Base-by-base conservation (phyloP, 2,797 vertebrate genomes). In the Pseudochirops corinnae region DNA sequence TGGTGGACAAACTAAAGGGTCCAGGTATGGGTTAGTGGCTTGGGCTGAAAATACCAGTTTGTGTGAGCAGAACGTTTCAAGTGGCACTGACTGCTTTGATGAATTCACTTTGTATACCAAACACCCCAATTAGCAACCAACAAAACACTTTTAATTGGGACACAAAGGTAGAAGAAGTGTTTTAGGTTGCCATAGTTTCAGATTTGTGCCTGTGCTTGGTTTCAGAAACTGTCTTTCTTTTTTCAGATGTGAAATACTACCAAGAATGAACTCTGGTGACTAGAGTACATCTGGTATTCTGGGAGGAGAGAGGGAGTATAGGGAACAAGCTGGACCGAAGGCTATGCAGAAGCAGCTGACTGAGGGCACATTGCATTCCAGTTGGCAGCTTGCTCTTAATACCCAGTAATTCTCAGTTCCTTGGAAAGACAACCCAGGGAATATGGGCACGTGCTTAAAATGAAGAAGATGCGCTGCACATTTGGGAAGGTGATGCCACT, bases 121-220 rank as follows among this genome's bases (percentile, higher is more conserved):
- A 95, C 93, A 95, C 87, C 93, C 67, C 96, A 97, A 93, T 96
- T 96, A 96, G n/a, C n/a, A 94, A 97, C 97, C 97, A 98, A 95
- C 60, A 96, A 94, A 95, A 90, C 74, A 96, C 92, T 98, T 97
- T 97, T 98, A 98, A 98, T 97, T 98, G 94, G 97, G 95, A 97
- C 94, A 62, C 92, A 94, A 97, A 97, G 94, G 98, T 97, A 97
- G 93, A 95, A 96, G 95, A 95, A 96, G 95, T 96, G 95, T 94
- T 97, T 95, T 93, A 92, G 11, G 98, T 98, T 98, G 96, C 96
- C 94, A 98, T 98, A 96, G 98, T 97, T 97, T 95, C 97, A 91
- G 97, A 96, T 95, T 92, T 74, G 58, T 93, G 74, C 87, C 55
- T 93, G 96, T 96, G 96, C 94, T 97, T 95, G 96, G 92, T 91